Base-by-base conservation (phyloP, 2,113 vertebrate genomes). In the Aphyosemion australe region DNA sequence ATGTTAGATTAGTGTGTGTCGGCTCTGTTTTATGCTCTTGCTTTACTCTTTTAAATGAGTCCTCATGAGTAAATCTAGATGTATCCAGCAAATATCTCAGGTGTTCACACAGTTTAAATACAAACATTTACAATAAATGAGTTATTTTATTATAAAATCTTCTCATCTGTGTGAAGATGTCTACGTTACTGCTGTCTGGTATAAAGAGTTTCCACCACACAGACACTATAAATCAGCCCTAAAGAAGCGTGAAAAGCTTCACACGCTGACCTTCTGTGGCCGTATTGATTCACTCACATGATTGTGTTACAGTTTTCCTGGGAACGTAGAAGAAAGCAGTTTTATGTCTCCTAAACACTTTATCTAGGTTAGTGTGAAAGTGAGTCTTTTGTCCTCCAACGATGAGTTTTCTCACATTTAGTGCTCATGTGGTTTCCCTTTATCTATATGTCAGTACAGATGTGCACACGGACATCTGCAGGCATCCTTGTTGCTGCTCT, bases 161-260 rank as follows among this genome's bases (percentile, higher is more conserved):
- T 15, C 13, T 15, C 42, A 45, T 14, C 14, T 45, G 42, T 45
- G 42, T 45, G 14, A 15, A 15, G 15, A 6, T 48, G 43, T 37
- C 6, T 37, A 6, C 34, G 6, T 37, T 26, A 26, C 5, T 26
- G 26, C 26, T 26, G 26, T 37, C 34, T 37, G 34, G 4, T 37
- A 37, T 37, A 7, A 37, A 7, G 34, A 1, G 7, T 37, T 8
- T 37, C 34, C 9, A 37, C 34, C 34, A 8, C 34, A 10, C 34
- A 7, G 7, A 37, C 7, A 8, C 34, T 8, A 37, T 37, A 65
- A 26, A 54, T n/a, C 45, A 65, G 42, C 42, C 51, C 51, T 32
- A 6, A 65, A 54, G 18, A 55, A 31, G 26, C 26, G 26, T n/a
- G 51, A 34, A 65, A 47, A 20, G 45, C 9, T 37, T 55, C 53